Percentiles rank a stretch among this genome's conserved stretches.
Evolutionary conservation across 2,797 vertebrate genomes (phyloP).

Genomic region (Chromis chromis): DNA sequence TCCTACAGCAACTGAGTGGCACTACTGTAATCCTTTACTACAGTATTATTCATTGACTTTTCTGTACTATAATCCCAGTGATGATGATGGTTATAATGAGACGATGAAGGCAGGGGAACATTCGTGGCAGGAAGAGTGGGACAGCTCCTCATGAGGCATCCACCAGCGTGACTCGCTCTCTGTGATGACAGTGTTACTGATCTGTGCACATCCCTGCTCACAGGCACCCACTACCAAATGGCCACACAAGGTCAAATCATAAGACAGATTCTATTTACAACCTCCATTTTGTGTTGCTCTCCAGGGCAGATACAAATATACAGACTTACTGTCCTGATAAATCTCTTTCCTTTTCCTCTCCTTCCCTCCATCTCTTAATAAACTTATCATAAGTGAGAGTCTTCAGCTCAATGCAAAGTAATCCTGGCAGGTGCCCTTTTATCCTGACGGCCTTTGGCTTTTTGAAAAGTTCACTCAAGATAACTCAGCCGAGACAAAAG

Average conservation of each 20-base stretch:
- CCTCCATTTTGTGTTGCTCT: slow-evolving; percentile 52
- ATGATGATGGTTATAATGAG: slow-evolving; percentile 7
- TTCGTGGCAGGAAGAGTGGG: slow-evolving; percentile 4
- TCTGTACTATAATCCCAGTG: not conserved
- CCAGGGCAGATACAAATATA: slow-evolving; percentile 15
- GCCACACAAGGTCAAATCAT: slow-evolving; percentile 72
- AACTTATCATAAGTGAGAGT: slow-evolving; percentile 35
- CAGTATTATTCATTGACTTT: not conserved
- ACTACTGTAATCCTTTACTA: slow-evolving; percentile 12
- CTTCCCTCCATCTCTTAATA: slow-evolving; percentile 30
- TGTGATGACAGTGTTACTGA: slow-evolving; percentile 49
- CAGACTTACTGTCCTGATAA: not conserved
- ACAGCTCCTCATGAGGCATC: slow-evolving; percentile 31
- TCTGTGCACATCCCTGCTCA: slow-evolving; percentile 44
- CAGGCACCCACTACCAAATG: slow-evolving; percentile 50
- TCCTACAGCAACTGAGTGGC: not conserved
- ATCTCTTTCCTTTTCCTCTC: not conserved
- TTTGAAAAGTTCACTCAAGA: slow-evolving; percentile 50
- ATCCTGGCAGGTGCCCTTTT: slow-evolving; percentile 53
- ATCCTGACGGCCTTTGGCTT: slow-evolving; percentile 45
- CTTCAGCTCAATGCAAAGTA: slow-evolving; percentile 23
- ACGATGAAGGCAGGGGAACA: slow-evolving; percentile 9
- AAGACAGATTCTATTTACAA: slow-evolving; percentile 64
- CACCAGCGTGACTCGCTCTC: slow-evolving; percentile 22
- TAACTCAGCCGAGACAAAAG: slow-evolving; percentile 50